Evolutionary conservation across 2,797 vertebrate species (phyloP).

Genomic region (Margarornis squamiger): DNA sequence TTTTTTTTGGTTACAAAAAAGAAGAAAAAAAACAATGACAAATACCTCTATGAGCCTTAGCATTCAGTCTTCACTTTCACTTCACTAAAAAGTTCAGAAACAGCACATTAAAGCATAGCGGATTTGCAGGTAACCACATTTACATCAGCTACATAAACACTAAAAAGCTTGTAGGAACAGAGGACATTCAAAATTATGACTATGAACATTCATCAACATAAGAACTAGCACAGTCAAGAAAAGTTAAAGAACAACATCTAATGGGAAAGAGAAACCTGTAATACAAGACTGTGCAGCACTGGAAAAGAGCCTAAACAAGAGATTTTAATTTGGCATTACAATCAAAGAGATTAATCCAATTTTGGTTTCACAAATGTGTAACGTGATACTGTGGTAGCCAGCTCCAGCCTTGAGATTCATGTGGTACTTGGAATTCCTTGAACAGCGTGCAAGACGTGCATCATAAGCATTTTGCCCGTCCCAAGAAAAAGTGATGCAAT

Average conservation of each 20-base stretch:
- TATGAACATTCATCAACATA: neutral
- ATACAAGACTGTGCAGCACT: neutral
- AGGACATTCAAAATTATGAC: neutral
- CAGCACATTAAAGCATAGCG: neutral
- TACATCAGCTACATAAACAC: neutral
- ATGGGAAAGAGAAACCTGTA: conserved; percentile 26
- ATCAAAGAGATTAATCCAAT: neutral
- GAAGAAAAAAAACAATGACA: neutral
- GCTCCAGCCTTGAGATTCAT: neutral
- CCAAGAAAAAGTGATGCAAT: neutral
- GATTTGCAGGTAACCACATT: neutral
- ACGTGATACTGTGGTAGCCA: neutral
- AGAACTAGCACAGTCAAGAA: neutral
- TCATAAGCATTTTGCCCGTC: neutral
- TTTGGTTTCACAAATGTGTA: conserved; percentile 15
- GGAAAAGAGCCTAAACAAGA: neutral
- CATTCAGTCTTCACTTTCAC: neutral
- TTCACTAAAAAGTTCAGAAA: neutral
- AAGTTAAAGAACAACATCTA: neutral
- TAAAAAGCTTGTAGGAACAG: neutral
- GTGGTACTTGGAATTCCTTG: neutral
- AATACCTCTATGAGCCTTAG: neutral
- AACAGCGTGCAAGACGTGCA: neutral
- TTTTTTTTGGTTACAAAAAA: neutral
- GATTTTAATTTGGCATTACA: neutral